A percentile compares a stretch with the other conserved stretches of the same genome.
These are phyloP conservation scores for Hozukius guyotensis DNA, from an alignment of 2,797 vertebrate species.

Conservation along the genomic window DNA sequence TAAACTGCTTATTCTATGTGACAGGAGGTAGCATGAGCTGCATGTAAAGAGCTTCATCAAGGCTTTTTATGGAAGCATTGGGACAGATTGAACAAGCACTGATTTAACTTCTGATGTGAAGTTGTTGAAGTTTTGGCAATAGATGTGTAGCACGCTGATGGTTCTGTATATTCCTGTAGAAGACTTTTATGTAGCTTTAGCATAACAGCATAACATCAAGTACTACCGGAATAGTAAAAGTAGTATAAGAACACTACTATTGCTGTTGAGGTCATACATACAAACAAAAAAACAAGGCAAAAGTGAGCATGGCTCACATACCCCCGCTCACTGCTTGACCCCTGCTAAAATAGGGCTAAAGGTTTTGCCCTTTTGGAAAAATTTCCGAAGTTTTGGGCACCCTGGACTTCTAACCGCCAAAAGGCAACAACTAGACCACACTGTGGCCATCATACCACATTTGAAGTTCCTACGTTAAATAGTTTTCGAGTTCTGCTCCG, in stretches of 20 bases:
- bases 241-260: background rate
- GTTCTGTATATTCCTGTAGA: background rate
- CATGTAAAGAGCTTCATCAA: constrained; percentile 26
- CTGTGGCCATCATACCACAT: too few relatives aligned
- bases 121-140: background rate
- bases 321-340: too few relatives aligned
- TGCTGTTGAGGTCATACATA: background rate
- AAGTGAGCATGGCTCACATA: too few relatives aligned
- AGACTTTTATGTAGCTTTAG: background rate
- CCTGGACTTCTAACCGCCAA: fast-evolving
- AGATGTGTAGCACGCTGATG: background rate
- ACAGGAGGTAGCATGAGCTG: constrained; percentile 17
- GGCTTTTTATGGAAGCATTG: background rate
- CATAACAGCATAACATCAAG: background rate
- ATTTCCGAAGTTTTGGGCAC: fast-evolving
- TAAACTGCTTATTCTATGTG: constrained; percentile 36
- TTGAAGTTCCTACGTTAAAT: too few relatives aligned
- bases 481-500: too few relatives aligned
- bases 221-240: background rate
- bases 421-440: too few relatives aligned
- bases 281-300: background rate
- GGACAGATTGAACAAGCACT: background rate
- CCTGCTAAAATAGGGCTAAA: too few relatives aligned
- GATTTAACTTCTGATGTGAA: background rate
- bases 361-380: too few relatives aligned